Conservation (phyloP, 2,113 vertebrate species). For the Sterna hirundo region DNA sequence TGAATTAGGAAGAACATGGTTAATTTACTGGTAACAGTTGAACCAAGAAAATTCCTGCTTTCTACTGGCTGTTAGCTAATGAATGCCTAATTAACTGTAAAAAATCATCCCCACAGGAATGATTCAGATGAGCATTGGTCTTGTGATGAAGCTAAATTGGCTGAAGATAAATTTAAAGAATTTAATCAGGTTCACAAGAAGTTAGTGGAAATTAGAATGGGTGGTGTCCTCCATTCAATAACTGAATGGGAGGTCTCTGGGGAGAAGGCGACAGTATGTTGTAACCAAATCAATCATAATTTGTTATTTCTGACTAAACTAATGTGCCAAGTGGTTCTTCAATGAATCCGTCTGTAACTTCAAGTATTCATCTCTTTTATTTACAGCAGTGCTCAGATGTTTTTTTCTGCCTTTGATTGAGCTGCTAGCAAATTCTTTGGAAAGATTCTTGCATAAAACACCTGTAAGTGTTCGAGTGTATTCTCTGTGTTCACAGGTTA, state of each 20-base stretch:
- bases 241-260: background rate
- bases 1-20: background rate
- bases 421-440: background rate
- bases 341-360: background rate
- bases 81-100: constrained; percentile 6
- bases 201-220: background rate
- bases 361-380: background rate
- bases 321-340: background rate
- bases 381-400: background rate
- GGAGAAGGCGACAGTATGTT: background rate
- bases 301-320: background rate
- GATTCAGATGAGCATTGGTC: background rate
- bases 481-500: background rate
- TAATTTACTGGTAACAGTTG: background rate
- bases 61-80: background rate
- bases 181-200: background rate
- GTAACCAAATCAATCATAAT: background rate
- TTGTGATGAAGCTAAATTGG: background rate
- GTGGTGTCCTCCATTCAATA: background rate
- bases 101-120: background rate
- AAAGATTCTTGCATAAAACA: background rate
- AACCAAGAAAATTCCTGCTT: background rate
- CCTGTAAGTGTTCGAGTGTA: background rate
- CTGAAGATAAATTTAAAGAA: background rate
- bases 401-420: background rate